Conservation (phyloP, 2,113 vertebrate genomes). For the Eidolon helvum region DNA sequence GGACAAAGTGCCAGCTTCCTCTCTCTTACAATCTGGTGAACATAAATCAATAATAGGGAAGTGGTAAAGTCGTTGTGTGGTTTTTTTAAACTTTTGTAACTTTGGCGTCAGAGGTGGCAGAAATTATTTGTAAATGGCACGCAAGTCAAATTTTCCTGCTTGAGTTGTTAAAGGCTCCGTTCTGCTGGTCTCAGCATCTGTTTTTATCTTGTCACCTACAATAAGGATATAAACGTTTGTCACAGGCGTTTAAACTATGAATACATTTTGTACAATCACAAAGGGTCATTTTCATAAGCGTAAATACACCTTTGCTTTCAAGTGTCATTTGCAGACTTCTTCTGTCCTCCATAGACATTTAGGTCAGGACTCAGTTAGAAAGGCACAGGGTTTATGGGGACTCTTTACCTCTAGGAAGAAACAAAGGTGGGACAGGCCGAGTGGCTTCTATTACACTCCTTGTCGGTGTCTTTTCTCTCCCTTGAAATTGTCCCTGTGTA, state of each 20-base stretch:
- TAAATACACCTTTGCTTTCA: background rate
- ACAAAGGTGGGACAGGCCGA: background rate
- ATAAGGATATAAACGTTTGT: background rate
- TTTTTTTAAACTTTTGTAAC: constrained; percentile 38
- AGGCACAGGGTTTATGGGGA: background rate
- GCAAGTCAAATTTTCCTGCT: background rate
- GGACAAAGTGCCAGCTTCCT: background rate
- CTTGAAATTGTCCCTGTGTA: background rate
- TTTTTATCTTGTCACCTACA: background rate
- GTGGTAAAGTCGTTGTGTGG: background rate
- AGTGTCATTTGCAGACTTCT: background rate
- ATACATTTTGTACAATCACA: background rate
- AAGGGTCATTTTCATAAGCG: background rate
- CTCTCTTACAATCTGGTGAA: background rate
- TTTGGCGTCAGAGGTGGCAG: background rate
- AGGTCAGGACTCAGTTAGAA: background rate
- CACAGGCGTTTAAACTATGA: background rate
- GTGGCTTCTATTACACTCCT: background rate
- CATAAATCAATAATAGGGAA: background rate
- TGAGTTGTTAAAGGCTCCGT: background rate
- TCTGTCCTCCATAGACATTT: background rate
- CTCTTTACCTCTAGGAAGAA: background rate
- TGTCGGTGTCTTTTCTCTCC: background rate
- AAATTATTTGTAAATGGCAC: constrained; percentile 11
- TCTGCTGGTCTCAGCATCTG: background rate